Evolutionary conservation across 37 sponge, comb jelly and placozoan species (phyloP), one percentile per base, ranked within the genome.

Genomic region (Tethya wilhelma): DNA sequence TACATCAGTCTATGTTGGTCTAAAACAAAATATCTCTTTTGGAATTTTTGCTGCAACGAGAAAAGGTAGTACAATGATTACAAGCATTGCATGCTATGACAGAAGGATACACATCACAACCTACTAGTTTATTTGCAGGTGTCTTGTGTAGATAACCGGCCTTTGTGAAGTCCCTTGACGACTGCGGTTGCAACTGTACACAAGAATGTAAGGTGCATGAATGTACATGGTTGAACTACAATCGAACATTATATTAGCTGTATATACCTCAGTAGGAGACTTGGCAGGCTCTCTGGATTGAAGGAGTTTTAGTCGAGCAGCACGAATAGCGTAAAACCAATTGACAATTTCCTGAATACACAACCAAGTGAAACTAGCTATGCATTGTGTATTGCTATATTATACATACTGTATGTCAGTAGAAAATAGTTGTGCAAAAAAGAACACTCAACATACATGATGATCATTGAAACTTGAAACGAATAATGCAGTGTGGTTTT

Each of bases 141-240:
- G 92, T 91, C 67, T 91, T 91, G 44, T 83, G 88, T 25, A 91
- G 45, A 44, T 79, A 91, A 1, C 92, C 92, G 20, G 73, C 75
- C 77, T 91, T 91, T 1, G 79, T 44, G 68, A 91, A 91, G 41
- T 91, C 92, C 45, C 82, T 73, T 39, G 92, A 91, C 34, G 84
- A 34, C 39, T 60, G 39, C 4, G 59, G 44, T 1, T 46, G 36
- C 0, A 82, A 6, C 89, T 89, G 53, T 14, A 44, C 17, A 25
- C 23, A 69, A 56, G 0, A 44, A 77, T 58, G 38, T 34, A 49
- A 49, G 14, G 14, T 49, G 28, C 63, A 60, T 8, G 22, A 25
- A 60, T n/a, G 11, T 60, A n/a, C 7, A 60, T n/a, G 11, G 22
- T 60, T 25, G 7, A 12, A 25, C 6, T 60, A n/a, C 63, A 60